Percentiles rank a stretch among this genome's conserved stretches.
Evolutionary conservation across 2,888 invertebrate genomes (phyloP).

Genomic region (Drosophila pseudotakahashii): DNA sequence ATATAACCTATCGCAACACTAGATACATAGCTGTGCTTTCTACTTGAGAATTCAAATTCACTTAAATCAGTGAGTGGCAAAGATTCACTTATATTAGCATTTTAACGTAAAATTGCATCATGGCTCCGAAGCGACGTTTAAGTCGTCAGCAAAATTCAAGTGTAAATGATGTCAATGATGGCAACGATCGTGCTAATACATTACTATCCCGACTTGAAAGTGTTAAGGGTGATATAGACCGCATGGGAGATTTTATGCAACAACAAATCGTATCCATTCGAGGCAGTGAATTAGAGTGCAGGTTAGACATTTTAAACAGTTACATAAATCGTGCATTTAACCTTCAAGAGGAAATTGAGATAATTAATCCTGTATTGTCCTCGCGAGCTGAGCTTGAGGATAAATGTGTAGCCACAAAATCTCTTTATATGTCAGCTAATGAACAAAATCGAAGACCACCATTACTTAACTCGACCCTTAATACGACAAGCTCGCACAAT

Average conservation of each 20-base stretch:
- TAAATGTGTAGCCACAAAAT: background rate
- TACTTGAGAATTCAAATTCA: too few relatives aligned
- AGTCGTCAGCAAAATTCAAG: background rate
- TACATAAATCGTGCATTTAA: background rate
- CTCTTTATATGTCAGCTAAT: background rate
- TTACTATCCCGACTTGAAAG: background rate
- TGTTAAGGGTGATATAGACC: conserved; percentile 2
- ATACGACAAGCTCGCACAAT: background rate
- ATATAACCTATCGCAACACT: too few relatives aligned
- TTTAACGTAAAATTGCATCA: too few relatives aligned
- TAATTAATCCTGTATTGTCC: background rate
- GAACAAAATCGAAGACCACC: background rate
- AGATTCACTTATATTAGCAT: too few relatives aligned
- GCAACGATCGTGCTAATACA: background rate
- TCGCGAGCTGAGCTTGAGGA: background rate
- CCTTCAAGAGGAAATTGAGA: background rate
- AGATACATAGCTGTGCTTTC: too few relatives aligned
- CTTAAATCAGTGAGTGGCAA: too few relatives aligned
- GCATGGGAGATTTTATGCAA: background rate
- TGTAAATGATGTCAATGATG: background rate
- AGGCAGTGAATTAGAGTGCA: background rate
- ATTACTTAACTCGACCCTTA: background rate
- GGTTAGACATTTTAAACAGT: background rate
- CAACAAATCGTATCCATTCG: background rate
- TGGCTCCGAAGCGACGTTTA: background rate